Evolutionary conservation across 2,113 vertebrate genomes (phyloP).

Genomic region (Donacobius atricapilla): DNA sequence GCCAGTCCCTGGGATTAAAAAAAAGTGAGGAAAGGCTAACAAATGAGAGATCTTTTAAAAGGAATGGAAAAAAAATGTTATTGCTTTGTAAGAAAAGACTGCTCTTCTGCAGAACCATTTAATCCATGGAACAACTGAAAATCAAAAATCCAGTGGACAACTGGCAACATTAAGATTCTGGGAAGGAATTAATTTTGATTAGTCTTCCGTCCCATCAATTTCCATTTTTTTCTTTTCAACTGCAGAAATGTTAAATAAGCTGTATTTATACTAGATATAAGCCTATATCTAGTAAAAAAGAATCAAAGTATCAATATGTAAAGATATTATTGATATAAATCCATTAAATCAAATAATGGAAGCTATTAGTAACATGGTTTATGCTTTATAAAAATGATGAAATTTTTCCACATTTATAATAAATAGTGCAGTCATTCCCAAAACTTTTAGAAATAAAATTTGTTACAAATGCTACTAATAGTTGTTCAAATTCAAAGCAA

Average conservation of each 20-base stretch:
- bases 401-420: neutral
- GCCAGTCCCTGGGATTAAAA: neutral
- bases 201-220: neutral
- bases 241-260: neutral
- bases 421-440: neutral
- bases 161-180: neutral
- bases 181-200: neutral
- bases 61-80: neutral
- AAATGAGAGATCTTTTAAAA: neutral
- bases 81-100: neutral
- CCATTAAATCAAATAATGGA: neutral
- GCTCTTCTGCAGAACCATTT: neutral
- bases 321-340: neutral
- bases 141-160: neutral
- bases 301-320: neutral
- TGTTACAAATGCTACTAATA: neutral
- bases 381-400: neutral
- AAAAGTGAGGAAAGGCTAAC: neutral
- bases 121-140: neutral
- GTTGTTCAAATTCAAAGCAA: neutral
- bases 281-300: neutral
- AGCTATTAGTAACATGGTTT: neutral
- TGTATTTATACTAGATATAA: too few species aligned
- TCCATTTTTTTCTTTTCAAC: neutral
- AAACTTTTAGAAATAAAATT: neutral